A percentile compares a stretch with the other conserved stretches of the same genome.
Evolutionary conservation across 2,888 invertebrate genomes (phyloP).

Genomic region (Lacanobia wlatinum): DNA sequence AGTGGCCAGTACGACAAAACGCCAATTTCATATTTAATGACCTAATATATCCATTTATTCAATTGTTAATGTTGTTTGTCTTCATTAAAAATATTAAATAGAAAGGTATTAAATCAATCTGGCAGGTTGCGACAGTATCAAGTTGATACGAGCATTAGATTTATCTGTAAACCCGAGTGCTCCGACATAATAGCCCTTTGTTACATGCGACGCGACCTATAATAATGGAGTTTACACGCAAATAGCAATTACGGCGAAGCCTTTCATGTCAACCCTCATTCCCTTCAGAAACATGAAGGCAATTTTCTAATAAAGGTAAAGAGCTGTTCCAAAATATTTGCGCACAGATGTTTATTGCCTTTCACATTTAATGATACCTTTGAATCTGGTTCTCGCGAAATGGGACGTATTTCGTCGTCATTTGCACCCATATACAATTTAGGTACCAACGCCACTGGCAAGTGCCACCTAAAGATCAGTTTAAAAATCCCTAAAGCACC

Average conservation of each 20-base stretch:
- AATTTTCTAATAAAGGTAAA: constrained; percentile 79
- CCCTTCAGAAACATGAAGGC: constrained; percentile 75
- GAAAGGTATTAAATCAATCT: constrained; percentile 54
- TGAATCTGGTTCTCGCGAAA: constrained; percentile 14
- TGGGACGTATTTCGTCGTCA: constrained; percentile 8
- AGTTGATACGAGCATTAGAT: constrained; percentile 61
- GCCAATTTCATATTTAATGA: too few species aligned
- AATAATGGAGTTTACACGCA: constrained; percentile 79
- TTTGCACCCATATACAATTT: constrained; percentile 3
- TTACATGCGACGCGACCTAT: constrained; percentile 69
- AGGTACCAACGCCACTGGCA: constrained; percentile 19
- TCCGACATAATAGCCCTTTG: constrained; percentile 73
- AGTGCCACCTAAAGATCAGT: constrained; percentile 11
- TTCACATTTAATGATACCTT: constrained; percentile 29
- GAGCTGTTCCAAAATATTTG: constrained; percentile 71
- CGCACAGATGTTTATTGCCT: constrained; percentile 61
- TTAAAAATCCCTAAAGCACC: constrained; percentile 36
- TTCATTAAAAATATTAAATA: constrained; percentile 36
- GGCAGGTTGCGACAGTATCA: constrained; percentile 59
- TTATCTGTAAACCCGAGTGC: constrained; percentile 58
- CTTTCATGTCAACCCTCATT: constrained; percentile 80
- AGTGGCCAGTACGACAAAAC: too few species aligned
- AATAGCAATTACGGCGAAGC: constrained; percentile 78
- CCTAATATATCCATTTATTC: too few species aligned
- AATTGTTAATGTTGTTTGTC: too few species aligned